A percentile compares a stretch with the other conserved stretches of the same genome.
Evolutionary conservation across 2,113 vertebrate species (phyloP).

Genomic region (Clinocottus analis): DNA sequence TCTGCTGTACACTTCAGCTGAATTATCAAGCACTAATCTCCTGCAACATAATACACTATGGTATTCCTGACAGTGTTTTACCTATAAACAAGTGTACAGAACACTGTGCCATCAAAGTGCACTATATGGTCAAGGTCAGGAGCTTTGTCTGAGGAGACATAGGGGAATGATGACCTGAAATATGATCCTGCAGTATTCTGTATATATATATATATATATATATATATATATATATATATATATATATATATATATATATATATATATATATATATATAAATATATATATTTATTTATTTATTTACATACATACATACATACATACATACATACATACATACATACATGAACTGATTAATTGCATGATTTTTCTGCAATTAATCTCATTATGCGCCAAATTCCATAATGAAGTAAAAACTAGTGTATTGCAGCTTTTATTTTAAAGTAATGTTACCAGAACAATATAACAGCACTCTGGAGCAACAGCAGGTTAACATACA

Average conservation of each 20-base stretch:
- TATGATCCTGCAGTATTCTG: background rate
- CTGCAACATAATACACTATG: background rate
- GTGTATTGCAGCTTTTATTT: too few relatives aligned
- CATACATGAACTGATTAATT: too few relatives aligned
- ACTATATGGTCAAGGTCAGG: conserved; percentile 49
- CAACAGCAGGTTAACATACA: too few relatives aligned
- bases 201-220: background rate
- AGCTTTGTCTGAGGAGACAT: background rate
- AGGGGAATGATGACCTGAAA: background rate
- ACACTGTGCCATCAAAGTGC: background rate
- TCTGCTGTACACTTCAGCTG: background rate
- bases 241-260: background rate
- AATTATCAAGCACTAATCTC: conserved; percentile 10
- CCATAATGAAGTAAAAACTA: too few relatives aligned
- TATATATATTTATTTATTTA: too few relatives aligned
- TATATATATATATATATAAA: background rate
- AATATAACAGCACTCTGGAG: too few relatives aligned
- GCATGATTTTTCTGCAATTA: too few relatives aligned
- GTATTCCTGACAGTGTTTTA: conserved; percentile 45
- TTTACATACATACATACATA: too few relatives aligned
- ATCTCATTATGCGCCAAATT: too few relatives aligned
- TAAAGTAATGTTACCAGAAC: too few relatives aligned
- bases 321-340: too few relatives aligned
- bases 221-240: background rate
- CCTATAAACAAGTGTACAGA: conserved; percentile 48